phyloP scores from a whole-genome alignment of 2,888 invertebrate species.

The Lagria hirta region DNA sequence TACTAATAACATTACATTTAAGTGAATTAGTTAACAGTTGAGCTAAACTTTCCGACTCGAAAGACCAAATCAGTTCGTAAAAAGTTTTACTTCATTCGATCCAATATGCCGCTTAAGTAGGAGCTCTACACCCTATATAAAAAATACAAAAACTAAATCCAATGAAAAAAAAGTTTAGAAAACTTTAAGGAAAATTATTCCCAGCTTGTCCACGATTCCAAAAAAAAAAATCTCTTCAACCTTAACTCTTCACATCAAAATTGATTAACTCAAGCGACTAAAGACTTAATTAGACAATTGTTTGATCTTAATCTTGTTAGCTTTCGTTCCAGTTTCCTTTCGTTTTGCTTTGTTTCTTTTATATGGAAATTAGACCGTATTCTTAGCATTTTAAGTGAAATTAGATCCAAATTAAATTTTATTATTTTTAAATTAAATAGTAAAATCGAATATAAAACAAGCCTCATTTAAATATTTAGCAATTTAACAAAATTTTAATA shows the following conservation, averaged over 20 bases:
- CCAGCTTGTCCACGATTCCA: too few relatives aligned
- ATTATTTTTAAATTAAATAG: slow-evolving; percentile 33
- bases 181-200: too few relatives aligned
- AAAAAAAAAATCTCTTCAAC: slow-evolving; percentile 17
- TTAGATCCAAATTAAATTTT: slow-evolving; percentile 33
- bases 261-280: slow-evolving; percentile 41
- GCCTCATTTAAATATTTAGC: slow-evolving; percentile 24
- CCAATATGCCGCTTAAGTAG: too few relatives aligned
- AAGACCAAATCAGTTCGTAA: too few relatives aligned
- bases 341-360: slow-evolving; percentile 39
- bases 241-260: slow-evolving; percentile 31
- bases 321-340: slow-evolving; percentile 44
- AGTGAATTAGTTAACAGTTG: too few relatives aligned
- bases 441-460: slow-evolving; percentile 21
- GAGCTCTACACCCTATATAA: too few relatives aligned
- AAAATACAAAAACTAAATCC: too few relatives aligned
- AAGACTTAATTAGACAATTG: slow-evolving; percentile 51
- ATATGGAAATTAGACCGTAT: slow-evolving; percentile 41
- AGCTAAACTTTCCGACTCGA: too few relatives aligned
- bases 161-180: too few relatives aligned
- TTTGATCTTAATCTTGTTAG: slow-evolving; percentile 51
- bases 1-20: too few relatives aligned
- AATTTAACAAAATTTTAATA: too few relatives aligned
- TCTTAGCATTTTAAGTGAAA: slow-evolving; percentile 44
- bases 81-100: too few relatives aligned